Base-by-base conservation (phyloP, 2,797 vertebrate genomes). In the Scomberomorus guttatus region DNA sequence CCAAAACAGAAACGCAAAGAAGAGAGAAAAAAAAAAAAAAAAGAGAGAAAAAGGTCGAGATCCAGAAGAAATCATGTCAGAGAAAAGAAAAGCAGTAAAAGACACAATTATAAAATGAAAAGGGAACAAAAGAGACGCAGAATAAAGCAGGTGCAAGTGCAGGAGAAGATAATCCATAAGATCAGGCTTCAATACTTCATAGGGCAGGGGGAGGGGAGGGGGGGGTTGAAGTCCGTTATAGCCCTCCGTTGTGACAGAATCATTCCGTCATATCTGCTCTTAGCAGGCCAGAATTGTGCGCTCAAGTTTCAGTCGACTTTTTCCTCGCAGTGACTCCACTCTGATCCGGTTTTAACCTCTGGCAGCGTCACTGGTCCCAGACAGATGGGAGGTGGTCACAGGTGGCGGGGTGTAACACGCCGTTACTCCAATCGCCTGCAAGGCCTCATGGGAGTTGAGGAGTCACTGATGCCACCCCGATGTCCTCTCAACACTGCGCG, bases 181-280 rank as follows among this genome's bases (percentile, higher is more conserved):
- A 80, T 86, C 90, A 89, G 91, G 84, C 81, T 88, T 88, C 83
- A 90, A 90, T 90, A 89, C 88, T 89, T 91, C 81, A 90, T 81
- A 48, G 63, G 64, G 72, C 8, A 4, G 56, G 64, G 54, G 42
- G 39, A 42, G 7, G 44, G n/a, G 11, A 3, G 3, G 37, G 50
- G 37, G 75, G 55, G 76, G 77, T 68, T 66, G 6, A 50, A 82
- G 86, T 91, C 74, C 75, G 39, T 78, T 37, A 64, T 24, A 85
- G 80, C 87, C 84, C 89, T 82, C 90, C 63, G 50, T 50, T 56
- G 59, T 37, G 79, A 87, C 72, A 62, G 74, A 76, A 77, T 77
- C 69, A 63, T 73, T 81, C 82, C 73, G 63, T 85, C 60, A n/a
- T 34, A 20, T 89, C 80, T 34, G 73, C 20, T 24, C 51, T 90